These are phyloP conservation scores for Cyclargus thomasi DNA, from an alignment of 1,140 invertebrate species.

Conservation along the genomic window DNA sequence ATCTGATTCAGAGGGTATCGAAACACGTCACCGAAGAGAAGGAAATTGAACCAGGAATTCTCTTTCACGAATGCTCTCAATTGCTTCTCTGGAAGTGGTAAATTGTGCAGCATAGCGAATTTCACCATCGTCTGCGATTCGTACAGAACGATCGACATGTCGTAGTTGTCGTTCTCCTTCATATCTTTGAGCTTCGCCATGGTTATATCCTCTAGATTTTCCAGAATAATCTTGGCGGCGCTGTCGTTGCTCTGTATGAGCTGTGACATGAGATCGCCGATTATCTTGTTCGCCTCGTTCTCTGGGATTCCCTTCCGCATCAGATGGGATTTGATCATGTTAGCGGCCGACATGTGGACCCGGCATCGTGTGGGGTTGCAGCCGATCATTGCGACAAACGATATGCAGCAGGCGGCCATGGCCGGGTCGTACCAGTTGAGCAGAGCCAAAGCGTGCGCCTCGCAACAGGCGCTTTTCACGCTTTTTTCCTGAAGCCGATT, in stretches of 20 bases:
- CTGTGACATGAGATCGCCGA: slow-evolving; percentile 60
- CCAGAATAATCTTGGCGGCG: slow-evolving; percentile 55
- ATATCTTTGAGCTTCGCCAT: slow-evolving; percentile 44
- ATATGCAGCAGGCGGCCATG: slow-evolving; percentile 76
- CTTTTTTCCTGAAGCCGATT: slow-evolving; percentile 66
- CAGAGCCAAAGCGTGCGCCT: slow-evolving; percentile 77
- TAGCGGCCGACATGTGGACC: slow-evolving; percentile 76
- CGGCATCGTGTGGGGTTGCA: slow-evolving; percentile 76
- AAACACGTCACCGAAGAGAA: slow-evolving; percentile 78
- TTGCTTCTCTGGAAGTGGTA: slow-evolving; percentile 74
- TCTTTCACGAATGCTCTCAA: slow-evolving; percentile 74
- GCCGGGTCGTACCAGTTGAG: slow-evolving; percentile 75
- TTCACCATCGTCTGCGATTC: slow-evolving; percentile 78
- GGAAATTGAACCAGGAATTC: slow-evolving; percentile 79
- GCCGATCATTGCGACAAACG: slow-evolving; percentile 79
- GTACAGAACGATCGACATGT: slow-evolving; percentile 60
- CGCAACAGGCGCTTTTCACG: slow-evolving; percentile 74
- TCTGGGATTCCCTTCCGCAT: slow-evolving; percentile 42
- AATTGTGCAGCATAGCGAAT: slow-evolving; percentile 76
- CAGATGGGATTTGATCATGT: slow-evolving; percentile 62
- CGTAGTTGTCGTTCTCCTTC: slow-evolving; percentile 54
- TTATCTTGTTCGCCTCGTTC: slow-evolving; percentile 55
- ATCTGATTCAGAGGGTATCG: slow-evolving; percentile 78
- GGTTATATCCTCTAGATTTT: slow-evolving; percentile 64
- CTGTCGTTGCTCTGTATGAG: slow-evolving; percentile 60